phyloP scores from a whole-genome alignment of 2,113 vertebrate species.

The Strix uralensis region DNA sequence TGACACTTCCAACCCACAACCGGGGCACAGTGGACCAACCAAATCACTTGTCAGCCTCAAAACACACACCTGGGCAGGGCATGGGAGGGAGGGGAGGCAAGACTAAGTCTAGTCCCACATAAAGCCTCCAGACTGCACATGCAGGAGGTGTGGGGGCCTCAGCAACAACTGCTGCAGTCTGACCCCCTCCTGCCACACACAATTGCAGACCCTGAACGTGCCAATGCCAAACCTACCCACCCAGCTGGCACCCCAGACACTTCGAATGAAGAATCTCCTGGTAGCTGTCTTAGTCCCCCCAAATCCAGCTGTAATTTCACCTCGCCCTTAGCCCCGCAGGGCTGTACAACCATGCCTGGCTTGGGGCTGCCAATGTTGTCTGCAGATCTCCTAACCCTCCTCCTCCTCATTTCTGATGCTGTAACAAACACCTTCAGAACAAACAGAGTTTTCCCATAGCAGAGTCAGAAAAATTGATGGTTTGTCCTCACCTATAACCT shows the following conservation, averaged over 20 bases:
- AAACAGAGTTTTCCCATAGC: neutral
- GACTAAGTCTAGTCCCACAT: neutral
- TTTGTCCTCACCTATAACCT: neutral
- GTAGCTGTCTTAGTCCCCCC: no score
- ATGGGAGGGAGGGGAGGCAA: rapidly evolving
- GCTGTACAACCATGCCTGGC: neutral
- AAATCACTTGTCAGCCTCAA: neutral
- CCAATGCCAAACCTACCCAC: neutral
- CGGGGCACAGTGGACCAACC: neutral
- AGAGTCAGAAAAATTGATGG: neutral
- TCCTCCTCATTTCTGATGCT: neutral
- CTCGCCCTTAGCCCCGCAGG: neutral
- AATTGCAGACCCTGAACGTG: neutral
- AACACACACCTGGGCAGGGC: neutral
- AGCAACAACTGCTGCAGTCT: neutral
- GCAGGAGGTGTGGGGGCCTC: neutral
- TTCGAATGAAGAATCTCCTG: neutral
- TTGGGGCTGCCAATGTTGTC: neutral
- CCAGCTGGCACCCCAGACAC: neutral
- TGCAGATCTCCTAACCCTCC: neutral
- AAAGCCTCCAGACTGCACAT: neutral
- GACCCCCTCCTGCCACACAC: rapidly evolving
- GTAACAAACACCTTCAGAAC: neutral
- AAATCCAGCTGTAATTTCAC: neutral
- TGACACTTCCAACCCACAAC: neutral